A percentile compares a stretch with the other conserved stretches of the same genome.
Evolutionary conservation across 2,888 invertebrate genomes (phyloP).

Genomic region (Colletes collaris): DNA sequence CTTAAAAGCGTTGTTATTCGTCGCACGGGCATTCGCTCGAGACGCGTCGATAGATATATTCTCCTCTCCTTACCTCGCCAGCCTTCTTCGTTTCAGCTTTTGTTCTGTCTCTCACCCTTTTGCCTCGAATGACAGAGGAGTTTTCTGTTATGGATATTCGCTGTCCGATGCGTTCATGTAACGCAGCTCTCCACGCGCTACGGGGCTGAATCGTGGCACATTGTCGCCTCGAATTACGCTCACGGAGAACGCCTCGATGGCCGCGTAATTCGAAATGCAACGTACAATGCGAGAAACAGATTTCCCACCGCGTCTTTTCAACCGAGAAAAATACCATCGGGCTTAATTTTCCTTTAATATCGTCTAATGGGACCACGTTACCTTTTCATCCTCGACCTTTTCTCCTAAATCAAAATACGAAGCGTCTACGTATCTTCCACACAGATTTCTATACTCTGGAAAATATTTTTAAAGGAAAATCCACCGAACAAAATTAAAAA

Average conservation of each 20-base stretch:
- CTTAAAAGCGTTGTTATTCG: slow-evolving; percentile 21
- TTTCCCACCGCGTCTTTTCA: background rate
- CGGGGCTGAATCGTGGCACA: slow-evolving; percentile 2
- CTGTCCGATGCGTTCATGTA: slow-evolving; percentile 7
- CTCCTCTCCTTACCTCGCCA: background rate
- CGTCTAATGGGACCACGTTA: too few species aligned
- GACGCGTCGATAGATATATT: slow-evolving; percentile 20
- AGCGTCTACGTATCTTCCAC: too few species aligned
- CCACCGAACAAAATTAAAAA: too few species aligned
- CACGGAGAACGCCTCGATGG: background rate
- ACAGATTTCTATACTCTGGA: too few species aligned
- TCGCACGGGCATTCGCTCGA: slow-evolving; percentile 4
- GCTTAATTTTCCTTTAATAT: too few species aligned
- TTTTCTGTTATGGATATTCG: slow-evolving; percentile 24
- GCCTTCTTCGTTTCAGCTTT: slow-evolving; percentile 10
- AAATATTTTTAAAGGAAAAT: too few species aligned
- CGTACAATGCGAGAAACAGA: background rate
- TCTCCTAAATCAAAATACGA: too few species aligned
- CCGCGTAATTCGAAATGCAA: background rate
- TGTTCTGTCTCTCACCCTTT: slow-evolving; percentile 9
- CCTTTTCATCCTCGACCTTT: too few species aligned
- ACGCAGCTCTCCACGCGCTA: background rate
- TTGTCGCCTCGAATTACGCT: slow-evolving; percentile 1
- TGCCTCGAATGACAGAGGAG: slow-evolving; percentile 14
- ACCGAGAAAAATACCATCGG: too few species aligned